Evolutionary conservation across 2,888 invertebrate species (phyloP), one percentile per base, ranked within the genome.

Genomic region (Pimpla rufipes): DNA sequence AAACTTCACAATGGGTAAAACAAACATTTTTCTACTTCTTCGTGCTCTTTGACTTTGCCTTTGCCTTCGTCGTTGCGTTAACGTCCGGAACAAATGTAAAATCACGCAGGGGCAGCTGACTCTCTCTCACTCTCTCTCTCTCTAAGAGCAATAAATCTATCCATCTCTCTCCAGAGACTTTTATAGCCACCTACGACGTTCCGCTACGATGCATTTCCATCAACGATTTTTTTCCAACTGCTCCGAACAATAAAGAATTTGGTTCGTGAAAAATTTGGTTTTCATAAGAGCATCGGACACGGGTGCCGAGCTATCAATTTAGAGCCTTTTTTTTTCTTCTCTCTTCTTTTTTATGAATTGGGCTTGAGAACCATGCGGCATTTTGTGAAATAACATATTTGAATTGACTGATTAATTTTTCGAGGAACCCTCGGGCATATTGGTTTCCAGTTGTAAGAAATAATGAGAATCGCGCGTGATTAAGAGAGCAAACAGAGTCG

Each of bases 401-500:
- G 2, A 16, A 16, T 47, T 16, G n/a, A 16, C 6, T n/a, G 1
- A 16, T 47, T 16, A 3, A 13, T 45, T 45, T 45, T 45, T 45
- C 13, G 13, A 11, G 4, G 3, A 29, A 29, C 29, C 29, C 29
- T 29, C 21, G 1, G 6, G 35, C 35, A 35, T 59, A 35, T n/a
- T n/a, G 29, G 29, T 29, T 29, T 29, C 5, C 57, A 35, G n/a
- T 59, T 8, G 3, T 5, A 8, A 62, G 37, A 62, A 62, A 62
- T 40, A 40, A 62, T 16, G 42, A 8, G 42, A 40, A 62, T n/a
- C 29, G 16, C 37, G 18, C 62, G 35, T 37, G 62, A 62, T 62
- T 66, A 66, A 45, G 23, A 42, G 66, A 42, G 21, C 66, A 66
- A 66, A 45, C 40, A 45, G 13, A 21, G 66, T 42, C 8, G 10